Base-by-base conservation (phyloP, 2,113 vertebrate species). In the Pelodiscus sinensis region DNA sequence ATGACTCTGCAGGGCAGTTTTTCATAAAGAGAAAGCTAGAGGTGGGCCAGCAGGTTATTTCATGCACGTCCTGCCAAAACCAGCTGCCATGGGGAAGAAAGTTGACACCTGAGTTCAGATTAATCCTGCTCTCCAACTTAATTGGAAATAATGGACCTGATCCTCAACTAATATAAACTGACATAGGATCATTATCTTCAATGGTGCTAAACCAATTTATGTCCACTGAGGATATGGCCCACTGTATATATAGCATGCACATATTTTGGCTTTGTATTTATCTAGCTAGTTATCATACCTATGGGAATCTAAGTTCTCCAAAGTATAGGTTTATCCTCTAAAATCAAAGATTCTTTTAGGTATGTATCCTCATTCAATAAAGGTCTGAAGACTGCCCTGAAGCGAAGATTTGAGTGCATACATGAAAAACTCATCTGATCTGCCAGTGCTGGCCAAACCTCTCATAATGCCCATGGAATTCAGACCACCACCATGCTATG, bases 81-180 rank as follows among this genome's bases (percentile, higher is more conserved):
- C 91, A 91, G 80, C 91, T 94, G 92, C 88, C 85, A 88, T 27
- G 73, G 94, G 81, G 65, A 73, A 95, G 92, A 94, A 86, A 84
- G 57, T 82, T 93, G 79, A 88, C 90, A 81, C 77, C 4, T 3
- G 6, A 81, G 60, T 79, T 79, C 62, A 58, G 55, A 94, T 92
- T 90, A 94, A 91, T 92, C 82, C 65, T 86, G 60, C n/a, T 82
- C 62, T 95, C 92, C 90, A 89, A 79, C 55, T 21, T 90, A 90
- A 93, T 79, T 75, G 85, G 80, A 85, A 93, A 93, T 88, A 90
- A 95, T 93, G 75, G 79, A 75, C 81, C 87, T 25, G 55, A 87
- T 90, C 22, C 16, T 92, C 52, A 92, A 51, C 27, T 71, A 56
- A 54, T 10, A 15, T 79, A 85, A 95, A 94, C 0, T 52, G 73